These are phyloP conservation scores for Cephonodes hylas DNA, from an alignment of 2,888 invertebrate species.

Conservation along the genomic window DNA sequence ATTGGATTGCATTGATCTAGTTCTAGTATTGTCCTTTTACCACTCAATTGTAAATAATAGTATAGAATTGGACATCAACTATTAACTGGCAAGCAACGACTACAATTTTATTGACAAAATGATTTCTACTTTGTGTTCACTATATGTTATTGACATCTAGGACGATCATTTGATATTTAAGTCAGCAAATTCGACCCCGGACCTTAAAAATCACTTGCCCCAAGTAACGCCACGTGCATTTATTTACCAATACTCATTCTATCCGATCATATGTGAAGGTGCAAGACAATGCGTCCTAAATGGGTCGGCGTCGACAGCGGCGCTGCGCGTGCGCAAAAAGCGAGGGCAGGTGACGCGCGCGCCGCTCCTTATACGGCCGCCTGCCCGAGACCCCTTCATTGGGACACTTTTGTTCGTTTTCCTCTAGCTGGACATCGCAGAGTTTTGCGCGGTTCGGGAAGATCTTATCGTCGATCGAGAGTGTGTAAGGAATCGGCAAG, in stretches of 20 bases:
- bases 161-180: too few species aligned
- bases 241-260: not conserved
- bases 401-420: not conserved
- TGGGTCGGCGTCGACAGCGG: slow-evolving; percentile 1
- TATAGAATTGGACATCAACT: too few species aligned
- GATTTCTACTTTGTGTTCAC: too few species aligned
- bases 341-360: slow-evolving; percentile 1
- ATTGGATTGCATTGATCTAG: too few species aligned
- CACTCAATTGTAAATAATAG: too few species aligned
- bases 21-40: too few species aligned
- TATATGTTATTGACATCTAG: too few species aligned
- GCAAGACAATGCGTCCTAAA: slow-evolving; percentile 9
- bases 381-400: not conserved
- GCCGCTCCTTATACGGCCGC: not conserved
- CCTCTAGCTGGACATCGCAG: not conserved
- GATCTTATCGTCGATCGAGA: not conserved
- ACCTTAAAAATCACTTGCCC: too few species aligned
- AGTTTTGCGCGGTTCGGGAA: not conserved
- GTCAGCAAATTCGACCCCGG: too few species aligned
- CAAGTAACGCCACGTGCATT: not conserved
- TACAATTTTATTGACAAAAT: too few species aligned
- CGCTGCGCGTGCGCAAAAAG: slow-evolving; percentile 5
- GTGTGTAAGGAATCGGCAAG: not conserved
- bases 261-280: not conserved
- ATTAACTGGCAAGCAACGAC: too few species aligned